Conservation (phyloP, 2,113 vertebrate genomes). For the Solea senegalensis region DNA sequence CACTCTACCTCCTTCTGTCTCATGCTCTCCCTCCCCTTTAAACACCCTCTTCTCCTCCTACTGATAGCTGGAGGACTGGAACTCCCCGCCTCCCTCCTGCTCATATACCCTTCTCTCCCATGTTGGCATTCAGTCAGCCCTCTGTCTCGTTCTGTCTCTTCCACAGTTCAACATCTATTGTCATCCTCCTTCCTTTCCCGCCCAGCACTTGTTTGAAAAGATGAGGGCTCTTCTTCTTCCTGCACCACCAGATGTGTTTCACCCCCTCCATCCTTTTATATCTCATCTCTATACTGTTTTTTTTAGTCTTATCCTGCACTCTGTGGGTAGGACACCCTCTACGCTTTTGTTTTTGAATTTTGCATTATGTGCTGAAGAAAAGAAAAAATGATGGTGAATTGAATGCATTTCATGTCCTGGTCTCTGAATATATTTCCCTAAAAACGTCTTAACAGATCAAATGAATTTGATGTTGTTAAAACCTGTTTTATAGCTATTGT, state of each 20-base stretch:
- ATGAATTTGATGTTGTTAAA: too few relatives aligned
- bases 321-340: background rate
- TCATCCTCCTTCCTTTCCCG: conserved; percentile 54
- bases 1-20: conserved; percentile 54
- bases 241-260: conserved; percentile 5
- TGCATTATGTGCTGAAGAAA: too few relatives aligned
- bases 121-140: conserved; percentile 56
- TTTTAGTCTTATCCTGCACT: conserved; percentile 6
- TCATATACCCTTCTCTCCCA: conserved; percentile 24
- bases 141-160: conserved; percentile 42
- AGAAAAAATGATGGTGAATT: too few relatives aligned
- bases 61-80: conserved; percentile 57
- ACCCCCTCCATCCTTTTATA: background rate
- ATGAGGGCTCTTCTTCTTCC: conserved; percentile 21
- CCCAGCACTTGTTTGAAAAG: conserved; percentile 43
- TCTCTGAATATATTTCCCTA: too few relatives aligned
- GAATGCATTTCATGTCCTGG: too few relatives aligned
- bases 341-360: too few relatives aligned
- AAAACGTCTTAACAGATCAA: too few relatives aligned
- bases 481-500: too few relatives aligned
- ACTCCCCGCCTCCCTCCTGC: conserved; percentile 21
- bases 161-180: conserved; percentile 39
- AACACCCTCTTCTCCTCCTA: conserved; percentile 66
- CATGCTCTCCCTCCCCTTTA: conserved; percentile 64
- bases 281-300: background rate